Evolutionary conservation across 2,888 invertebrate genomes (phyloP), one percentile per base, ranked within the genome.

Genomic region (Cenopis cana): DNA sequence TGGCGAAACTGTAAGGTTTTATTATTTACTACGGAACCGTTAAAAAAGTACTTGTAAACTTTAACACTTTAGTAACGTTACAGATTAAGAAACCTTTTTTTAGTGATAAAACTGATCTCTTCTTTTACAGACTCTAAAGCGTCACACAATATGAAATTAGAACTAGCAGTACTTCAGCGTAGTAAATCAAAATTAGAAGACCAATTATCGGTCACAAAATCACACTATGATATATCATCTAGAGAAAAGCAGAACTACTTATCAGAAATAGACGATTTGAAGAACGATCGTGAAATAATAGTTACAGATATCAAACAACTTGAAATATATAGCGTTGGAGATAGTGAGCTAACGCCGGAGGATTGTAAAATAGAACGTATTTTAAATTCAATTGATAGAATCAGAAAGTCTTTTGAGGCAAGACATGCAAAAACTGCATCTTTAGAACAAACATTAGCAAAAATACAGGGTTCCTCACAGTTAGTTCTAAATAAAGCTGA

Each of bases 81-180:
- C n/a, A n/a, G n/a, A n/a, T n/a, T n/a, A n/a, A n/a, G n/a, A n/a
- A 29, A 29, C 2, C 5, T 4, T 29, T 4, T 29, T 29, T 29
- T 4, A 29, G 2, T 2, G 29, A 2, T 8, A 5, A 33, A 33
- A 8, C 9, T 33, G 33, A 18, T 24, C 70, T 61, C 36, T 61
- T 66, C 61, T 68, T 75, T 80, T 84, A 67, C 74, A 93, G 93
- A 93, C 76, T 91, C 93, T 0, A 90, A 82, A 79, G 89, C 91
- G 70, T 87, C 89, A n/a, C 93, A 91, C 77, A 89, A 93, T 73
- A 90, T 93, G 82, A 89, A 87, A 82, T 84, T 87, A 76, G 93
- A 92, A 77, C 59, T 91, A 67, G 86, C 85, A 14, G 85, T 86
- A 75, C 79, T 92, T 54, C 82, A 89, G 76, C 83, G 81, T 68